Evolutionary conservation across 1,140 invertebrate species (phyloP).

Genomic region (Lepidurus apus): DNA sequence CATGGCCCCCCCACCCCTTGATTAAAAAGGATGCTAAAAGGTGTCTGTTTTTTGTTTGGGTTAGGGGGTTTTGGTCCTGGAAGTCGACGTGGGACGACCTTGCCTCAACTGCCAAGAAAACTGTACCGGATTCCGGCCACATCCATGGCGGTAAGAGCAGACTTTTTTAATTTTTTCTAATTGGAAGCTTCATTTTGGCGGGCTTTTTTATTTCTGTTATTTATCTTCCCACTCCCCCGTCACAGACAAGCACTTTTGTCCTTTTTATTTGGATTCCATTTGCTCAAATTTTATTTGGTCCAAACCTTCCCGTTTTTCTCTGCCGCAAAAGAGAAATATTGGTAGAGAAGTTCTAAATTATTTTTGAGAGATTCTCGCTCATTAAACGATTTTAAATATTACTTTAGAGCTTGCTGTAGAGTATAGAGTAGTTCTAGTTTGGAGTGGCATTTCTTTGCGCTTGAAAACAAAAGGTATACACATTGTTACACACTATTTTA

Average conservation of each 20-base stretch:
- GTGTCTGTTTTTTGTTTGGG: constrained; percentile 39
- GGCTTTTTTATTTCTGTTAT: background rate
- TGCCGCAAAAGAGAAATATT: no score
- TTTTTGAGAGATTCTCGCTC: no score
- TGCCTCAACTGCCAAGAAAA: constrained; percentile 72
- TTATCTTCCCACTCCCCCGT: background rate
- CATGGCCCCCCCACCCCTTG: background rate
- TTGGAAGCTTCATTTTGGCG: constrained; percentile 17
- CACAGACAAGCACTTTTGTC: background rate
- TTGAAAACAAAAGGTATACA: no score
- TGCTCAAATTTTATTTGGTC: background rate
- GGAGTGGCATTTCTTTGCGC: no score
- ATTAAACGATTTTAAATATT: no score
- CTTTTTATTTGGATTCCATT: background rate
- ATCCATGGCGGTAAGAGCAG: constrained; percentile 75
- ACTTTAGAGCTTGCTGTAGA: no score
- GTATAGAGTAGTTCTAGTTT: no score
- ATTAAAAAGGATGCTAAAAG: background rate
- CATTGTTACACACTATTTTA: no score
- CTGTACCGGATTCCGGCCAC: constrained; percentile 70
- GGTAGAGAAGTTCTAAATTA: no score
- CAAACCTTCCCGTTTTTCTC: no score
- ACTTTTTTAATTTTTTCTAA: constrained; percentile 23
- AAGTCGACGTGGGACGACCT: constrained; percentile 75
- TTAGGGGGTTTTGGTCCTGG: constrained; percentile 72